These are phyloP conservation scores for Tholera decimalis DNA, from an alignment of 2,888 invertebrate genomes.

Conservation along the genomic window DNA sequence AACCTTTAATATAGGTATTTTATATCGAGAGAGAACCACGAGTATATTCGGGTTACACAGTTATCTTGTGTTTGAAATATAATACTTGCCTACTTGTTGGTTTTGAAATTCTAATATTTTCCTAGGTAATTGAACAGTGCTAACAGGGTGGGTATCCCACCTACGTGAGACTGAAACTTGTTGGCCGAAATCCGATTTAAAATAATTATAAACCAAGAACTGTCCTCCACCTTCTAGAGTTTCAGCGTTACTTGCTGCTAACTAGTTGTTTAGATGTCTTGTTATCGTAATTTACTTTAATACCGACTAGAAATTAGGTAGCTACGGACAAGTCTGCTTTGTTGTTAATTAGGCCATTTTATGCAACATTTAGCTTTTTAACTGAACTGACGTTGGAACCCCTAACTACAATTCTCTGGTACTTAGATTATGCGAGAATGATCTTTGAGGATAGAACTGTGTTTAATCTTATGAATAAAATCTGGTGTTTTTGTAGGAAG, in stretches of 20 bases:
- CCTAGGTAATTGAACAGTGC: slow-evolving; percentile 27
- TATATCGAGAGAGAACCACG: slow-evolving; percentile 15
- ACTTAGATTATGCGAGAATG: not conserved
- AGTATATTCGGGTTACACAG: slow-evolving; percentile 8
- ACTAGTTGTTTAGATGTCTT: not conserved
- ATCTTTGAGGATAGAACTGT: not conserved
- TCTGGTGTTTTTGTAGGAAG: slow-evolving; percentile 87
- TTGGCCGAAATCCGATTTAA: not conserved
- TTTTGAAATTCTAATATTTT: slow-evolving; percentile 34
- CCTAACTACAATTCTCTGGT: not conserved
- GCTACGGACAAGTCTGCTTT: not conserved
- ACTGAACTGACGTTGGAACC: not conserved
- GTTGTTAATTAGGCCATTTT: not conserved
- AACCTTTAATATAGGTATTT: slow-evolving; percentile 21
- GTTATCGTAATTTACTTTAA: not conserved
- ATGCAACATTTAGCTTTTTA: not conserved
- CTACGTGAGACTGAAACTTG: slow-evolving; percentile 20
- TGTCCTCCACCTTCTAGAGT: not conserved
- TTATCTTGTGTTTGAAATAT: slow-evolving; percentile 48
- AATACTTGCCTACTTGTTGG: slow-evolving; percentile 31
- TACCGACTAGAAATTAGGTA: slow-evolving; percentile 14
- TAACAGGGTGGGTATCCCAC: slow-evolving; percentile 20
- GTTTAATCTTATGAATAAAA: slow-evolving; percentile 34
- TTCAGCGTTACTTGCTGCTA: not conserved
- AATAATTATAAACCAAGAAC: slow-evolving; percentile 2